These are phyloP conservation scores for Caenorhabditis brenneri DNA, from an alignment of 1,140 invertebrate genomes.

Conservation along the genomic window DNA sequence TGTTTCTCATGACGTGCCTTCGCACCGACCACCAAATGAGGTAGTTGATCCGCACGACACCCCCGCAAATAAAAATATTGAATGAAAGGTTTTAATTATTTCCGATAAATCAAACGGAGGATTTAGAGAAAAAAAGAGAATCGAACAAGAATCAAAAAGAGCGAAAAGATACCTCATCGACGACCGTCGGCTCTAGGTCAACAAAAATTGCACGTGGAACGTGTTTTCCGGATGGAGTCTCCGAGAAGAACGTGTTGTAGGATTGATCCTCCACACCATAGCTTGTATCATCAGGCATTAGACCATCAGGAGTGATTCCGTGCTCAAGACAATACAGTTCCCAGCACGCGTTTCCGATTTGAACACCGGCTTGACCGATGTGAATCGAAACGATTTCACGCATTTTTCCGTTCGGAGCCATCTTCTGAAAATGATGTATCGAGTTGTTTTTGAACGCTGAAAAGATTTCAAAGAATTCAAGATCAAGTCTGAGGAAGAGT, in stretches of 20 bases:
- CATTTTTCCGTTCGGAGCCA: conserved; percentile 35
- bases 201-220: conserved; percentile 73
- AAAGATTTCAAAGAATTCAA: too few relatives aligned
- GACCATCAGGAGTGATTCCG: conserved; percentile 53
- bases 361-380: conserved; percentile 85
- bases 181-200: conserved; percentile 73
- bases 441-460: too few relatives aligned
- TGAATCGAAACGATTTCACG: conserved; percentile 83
- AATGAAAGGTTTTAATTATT: neutral
- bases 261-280: conserved; percentile 46
- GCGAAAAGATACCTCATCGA: conserved; percentile 70
- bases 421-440: neutral
- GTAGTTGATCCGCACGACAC: neutral
- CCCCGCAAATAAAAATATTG: conserved; percentile 30
- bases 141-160: neutral
- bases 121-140: neutral
- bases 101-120: neutral
- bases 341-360: conserved; percentile 83
- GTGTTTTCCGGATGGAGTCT: conserved; percentile 72
- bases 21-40: neutral
- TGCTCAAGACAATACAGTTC: conserved; percentile 85
- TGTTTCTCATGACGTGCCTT: neutral
- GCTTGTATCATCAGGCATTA: conserved; percentile 45
- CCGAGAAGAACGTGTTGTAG: conserved; percentile 55
- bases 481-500: too few relatives aligned